Conservation (phyloP, 2,888 invertebrate species). For the Tenthredo mesomela region DNA sequence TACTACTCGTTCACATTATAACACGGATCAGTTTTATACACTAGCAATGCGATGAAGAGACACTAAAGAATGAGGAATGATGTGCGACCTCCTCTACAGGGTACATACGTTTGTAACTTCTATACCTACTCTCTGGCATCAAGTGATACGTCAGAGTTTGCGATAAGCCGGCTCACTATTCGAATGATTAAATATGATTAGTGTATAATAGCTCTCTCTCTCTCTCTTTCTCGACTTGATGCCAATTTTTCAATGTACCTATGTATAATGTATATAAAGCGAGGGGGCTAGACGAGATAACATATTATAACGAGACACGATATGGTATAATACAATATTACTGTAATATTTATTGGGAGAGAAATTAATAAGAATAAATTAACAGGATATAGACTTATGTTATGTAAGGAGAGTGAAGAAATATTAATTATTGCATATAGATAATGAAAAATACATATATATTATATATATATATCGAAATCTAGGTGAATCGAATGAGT, state of each 20-base stretch:
- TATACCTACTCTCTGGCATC: slow-evolving; percentile 2
- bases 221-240: background rate
- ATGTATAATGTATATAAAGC: background rate
- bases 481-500: background rate
- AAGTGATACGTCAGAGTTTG: slow-evolving; percentile 3
- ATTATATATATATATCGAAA: background rate
- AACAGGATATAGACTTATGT: background rate
- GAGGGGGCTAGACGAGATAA: background rate
- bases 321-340: background rate
- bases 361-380: background rate
- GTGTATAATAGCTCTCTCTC: slow-evolving; percentile 4
- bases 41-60: slow-evolving; percentile 26
- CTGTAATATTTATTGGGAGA: background rate
- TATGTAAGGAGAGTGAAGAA: background rate
- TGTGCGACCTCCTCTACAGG: background rate
- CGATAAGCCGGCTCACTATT: slow-evolving; percentile 40
- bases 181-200: slow-evolving; percentile 30
- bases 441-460: background rate
- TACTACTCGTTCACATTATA: background rate
- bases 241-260: background rate
- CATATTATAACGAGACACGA: background rate
- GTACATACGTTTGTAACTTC: background rate
- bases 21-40: slow-evolving; percentile 12
- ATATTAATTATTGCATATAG: background rate
- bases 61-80: slow-evolving; percentile 28